Conservation (phyloP, 2,797 vertebrate species). For the Eleutherodactylus coqui region DNA sequence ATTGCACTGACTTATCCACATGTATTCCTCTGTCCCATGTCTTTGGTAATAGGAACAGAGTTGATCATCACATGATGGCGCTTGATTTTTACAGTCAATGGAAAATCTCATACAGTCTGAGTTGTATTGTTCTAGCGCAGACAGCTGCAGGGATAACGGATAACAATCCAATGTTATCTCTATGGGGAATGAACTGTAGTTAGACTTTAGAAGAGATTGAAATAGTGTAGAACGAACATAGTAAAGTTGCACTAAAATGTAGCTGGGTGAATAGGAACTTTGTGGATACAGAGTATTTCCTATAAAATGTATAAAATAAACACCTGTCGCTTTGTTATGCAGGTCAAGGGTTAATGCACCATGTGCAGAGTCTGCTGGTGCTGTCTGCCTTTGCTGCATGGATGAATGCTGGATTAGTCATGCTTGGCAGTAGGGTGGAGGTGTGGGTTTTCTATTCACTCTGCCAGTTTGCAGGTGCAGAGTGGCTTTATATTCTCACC, state of each 20-base stretch:
- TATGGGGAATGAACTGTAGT: not conserved
- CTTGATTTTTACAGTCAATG: slow-evolving; percentile 10
- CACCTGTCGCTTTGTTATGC: too few species aligned
- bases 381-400: too few species aligned
- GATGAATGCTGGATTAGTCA: too few species aligned
- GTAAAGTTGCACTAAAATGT: not conserved
- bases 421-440: too few species aligned
- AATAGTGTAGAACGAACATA: not conserved
- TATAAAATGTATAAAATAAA: not conserved
- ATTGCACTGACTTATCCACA: not conserved
- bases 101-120: not conserved
- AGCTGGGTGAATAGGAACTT: not conserved
- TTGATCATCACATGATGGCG: not conserved
- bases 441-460: too few species aligned
- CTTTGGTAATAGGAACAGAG: slow-evolving; percentile 10
- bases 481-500: too few species aligned
- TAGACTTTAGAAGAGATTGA: not conserved
- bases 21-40: not conserved
- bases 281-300: not conserved
- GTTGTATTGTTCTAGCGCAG: not conserved
- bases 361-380: too few species aligned
- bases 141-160: not conserved
- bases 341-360: too few species aligned
- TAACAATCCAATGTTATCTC: not conserved
- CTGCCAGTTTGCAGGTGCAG: too few species aligned